Conservation (phyloP, 2,797 vertebrate genomes). For the Cyclopterus lumpus region DNA sequence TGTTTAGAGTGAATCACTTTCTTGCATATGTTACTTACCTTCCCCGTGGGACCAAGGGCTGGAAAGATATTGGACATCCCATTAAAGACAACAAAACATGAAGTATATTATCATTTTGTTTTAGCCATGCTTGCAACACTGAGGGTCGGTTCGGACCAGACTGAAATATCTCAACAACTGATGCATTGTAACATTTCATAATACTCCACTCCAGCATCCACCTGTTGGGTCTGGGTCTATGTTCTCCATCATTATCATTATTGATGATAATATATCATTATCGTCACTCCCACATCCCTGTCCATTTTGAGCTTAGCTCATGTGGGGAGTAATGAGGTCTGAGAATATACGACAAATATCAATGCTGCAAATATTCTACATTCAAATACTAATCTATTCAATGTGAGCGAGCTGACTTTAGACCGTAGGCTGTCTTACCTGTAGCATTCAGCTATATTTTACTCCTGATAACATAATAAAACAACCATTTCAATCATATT, state of each 20-base stretch:
- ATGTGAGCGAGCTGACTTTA: not conserved
- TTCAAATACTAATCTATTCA: not conserved
- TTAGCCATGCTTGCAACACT: not conserved
- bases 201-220: not conserved
- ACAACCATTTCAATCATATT: not conserved
- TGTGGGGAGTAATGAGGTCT: not conserved
- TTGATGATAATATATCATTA: not conserved
- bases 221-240: not conserved
- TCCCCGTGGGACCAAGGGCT: not conserved
- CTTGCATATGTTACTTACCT: not conserved
- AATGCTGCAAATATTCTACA: not conserved
- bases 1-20: not conserved
- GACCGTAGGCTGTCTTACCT: not conserved
- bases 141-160: too few relatives aligned
- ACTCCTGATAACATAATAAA: not conserved
- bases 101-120: not conserved
- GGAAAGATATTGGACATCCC: not conserved
- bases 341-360: not conserved
- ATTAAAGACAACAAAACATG: not conserved
- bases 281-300: not conserved
- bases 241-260: not conserved
- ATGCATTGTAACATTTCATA: not conserved
- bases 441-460: not conserved
- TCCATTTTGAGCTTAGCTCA: not conserved
- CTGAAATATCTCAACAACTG: not conserved